Conservation (phyloP, 2,797 vertebrate species). For the Champsocephalus esox region DNA sequence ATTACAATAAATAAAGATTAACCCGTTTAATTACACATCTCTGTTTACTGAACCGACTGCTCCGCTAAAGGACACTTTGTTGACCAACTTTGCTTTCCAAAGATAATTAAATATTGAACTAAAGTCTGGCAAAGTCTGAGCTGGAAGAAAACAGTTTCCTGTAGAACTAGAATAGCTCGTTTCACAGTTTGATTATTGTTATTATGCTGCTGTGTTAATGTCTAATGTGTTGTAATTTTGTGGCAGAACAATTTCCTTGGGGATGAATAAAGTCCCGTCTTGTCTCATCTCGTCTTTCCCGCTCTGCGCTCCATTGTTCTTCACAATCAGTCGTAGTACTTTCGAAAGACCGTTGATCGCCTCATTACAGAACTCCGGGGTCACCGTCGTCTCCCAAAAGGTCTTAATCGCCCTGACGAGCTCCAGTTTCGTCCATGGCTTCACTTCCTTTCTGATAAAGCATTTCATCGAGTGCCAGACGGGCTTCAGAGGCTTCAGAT, state of each 20-base stretch:
- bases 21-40: background rate
- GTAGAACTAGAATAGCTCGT: too few species aligned
- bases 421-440: background rate
- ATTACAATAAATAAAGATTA: constrained; percentile 12
- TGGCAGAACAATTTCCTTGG: too few species aligned
- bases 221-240: too few species aligned
- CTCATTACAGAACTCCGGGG: background rate
- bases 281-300: background rate
- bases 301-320: constrained; percentile 7
- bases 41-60: constrained; percentile 18
- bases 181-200: too few species aligned
- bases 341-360: background rate
- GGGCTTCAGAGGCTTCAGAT: background rate
- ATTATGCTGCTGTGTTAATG: too few species aligned
- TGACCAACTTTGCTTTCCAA: constrained; percentile 5
- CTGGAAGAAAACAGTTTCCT: background rate
- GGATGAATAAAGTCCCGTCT: too few species aligned
- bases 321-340: background rate
- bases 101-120: background rate
- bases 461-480: background rate
- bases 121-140: background rate
- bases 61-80: constrained; percentile 4
- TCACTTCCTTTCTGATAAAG: constrained; percentile 9
- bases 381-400: background rate
- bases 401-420: background rate